Evolutionary conservation across 1,140 invertebrate genomes (phyloP).

Genomic region (Zaprionus inermis): DNA sequence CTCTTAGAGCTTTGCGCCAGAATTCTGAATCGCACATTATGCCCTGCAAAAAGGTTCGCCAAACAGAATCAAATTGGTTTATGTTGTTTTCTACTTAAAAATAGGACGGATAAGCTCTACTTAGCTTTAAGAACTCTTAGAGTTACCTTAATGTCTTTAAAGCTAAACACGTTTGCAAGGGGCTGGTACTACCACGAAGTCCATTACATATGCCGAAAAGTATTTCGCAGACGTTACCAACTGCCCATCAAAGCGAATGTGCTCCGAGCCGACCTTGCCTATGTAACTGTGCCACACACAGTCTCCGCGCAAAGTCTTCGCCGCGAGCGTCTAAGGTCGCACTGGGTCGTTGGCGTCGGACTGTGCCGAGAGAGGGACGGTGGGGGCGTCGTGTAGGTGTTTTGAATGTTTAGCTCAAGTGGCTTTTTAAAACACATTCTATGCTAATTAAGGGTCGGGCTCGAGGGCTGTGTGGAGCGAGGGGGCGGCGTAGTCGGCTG

Average conservation of each 20-base stretch:
- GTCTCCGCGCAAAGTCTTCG: constrained; percentile 46
- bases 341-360: constrained; percentile 9
- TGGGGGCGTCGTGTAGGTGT: constrained; percentile 59
- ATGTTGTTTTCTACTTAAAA: no score
- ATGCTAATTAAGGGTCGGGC: constrained; percentile 76
- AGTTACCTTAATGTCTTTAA: neutral
- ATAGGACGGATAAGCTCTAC: neutral
- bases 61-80: no score
- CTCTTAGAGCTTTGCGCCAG: no score
- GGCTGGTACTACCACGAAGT: no score
- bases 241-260: neutral
- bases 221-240: neutral
- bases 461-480: neutral
- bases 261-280: constrained; percentile 39
- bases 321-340: constrained; percentile 75
- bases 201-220: no score
- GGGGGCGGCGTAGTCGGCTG: neutral
- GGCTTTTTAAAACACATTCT: constrained; percentile 82
- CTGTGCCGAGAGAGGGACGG: constrained; percentile 10
- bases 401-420: constrained; percentile 81
- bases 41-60: no score
- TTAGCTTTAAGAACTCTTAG: neutral
- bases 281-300: constrained; percentile 66
- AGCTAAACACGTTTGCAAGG: no score
- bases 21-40: no score